Evolutionary conservation across 2,113 vertebrate genomes (phyloP).

Genomic region (Hypanus sabinus): DNA sequence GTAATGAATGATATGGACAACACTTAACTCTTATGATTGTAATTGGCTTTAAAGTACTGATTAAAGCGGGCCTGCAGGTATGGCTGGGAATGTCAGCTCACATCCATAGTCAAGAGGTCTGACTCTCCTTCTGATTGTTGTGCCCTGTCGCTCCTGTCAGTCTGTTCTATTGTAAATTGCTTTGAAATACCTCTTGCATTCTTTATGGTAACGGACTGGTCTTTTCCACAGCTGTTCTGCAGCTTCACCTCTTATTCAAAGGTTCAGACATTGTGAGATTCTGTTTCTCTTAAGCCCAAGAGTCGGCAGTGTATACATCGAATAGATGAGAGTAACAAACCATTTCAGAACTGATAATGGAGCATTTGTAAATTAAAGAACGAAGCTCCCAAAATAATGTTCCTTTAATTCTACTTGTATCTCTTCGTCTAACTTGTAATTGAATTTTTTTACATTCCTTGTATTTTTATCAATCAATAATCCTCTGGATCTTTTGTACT

Average conservation of each 20-base stretch:
- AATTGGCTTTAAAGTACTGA: background rate
- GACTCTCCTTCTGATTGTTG: background rate
- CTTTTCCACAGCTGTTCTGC: background rate
- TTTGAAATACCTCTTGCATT: background rate
- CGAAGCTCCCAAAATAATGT: background rate
- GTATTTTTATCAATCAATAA: no score
- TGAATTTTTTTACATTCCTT: no score
- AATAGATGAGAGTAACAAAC: no score
- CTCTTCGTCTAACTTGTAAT: no score
- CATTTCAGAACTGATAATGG: background rate
- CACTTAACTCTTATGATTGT: no score
- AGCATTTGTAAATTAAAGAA: background rate
- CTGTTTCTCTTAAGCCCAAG: background rate
- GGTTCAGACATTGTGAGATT: background rate
- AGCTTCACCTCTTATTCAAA: background rate
- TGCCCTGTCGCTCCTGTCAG: slow-evolving; percentile 4
- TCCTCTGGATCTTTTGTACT: no score
- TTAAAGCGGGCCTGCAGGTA: background rate
- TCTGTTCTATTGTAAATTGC: background rate
- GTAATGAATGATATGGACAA: slow-evolving; percentile 39
- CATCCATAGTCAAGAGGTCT: background rate
- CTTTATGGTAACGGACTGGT: background rate
- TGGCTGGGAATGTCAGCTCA: background rate
- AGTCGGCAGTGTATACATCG: background rate
- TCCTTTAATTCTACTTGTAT: no score